Evolutionary conservation across 2,888 invertebrate species (phyloP).

Genomic region (Ormyrus labotus): DNA sequence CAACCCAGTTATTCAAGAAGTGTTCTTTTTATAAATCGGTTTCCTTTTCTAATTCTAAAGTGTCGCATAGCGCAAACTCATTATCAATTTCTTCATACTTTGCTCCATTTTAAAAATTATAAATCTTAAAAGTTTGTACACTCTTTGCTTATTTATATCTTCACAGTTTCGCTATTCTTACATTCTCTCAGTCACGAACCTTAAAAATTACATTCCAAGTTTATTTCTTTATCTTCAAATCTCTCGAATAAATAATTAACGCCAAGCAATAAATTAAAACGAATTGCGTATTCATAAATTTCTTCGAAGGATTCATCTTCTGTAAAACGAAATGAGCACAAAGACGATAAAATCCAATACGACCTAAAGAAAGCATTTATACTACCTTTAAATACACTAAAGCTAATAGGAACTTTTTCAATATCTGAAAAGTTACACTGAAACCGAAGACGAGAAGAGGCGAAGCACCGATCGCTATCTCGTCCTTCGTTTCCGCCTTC

Average conservation of each 20-base stretch:
- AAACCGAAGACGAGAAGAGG: too few relatives aligned
- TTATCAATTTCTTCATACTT: constrained; percentile 14
- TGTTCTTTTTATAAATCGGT: not conserved
- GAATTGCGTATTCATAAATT: not conserved
- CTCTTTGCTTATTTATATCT: constrained; percentile 23
- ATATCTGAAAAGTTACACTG: too few relatives aligned
- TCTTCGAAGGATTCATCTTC: too few relatives aligned
- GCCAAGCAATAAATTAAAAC: constrained; percentile 27
- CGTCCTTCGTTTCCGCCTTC: too few relatives aligned
- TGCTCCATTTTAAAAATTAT: constrained; percentile 15
- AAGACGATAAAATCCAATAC: too few relatives aligned
- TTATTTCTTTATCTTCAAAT: not conserved
- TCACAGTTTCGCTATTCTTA: not conserved
- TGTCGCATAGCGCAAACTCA: constrained; percentile 32
- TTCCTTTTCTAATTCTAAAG: not conserved
- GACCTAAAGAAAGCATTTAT: not conserved
- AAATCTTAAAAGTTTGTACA: constrained; percentile 15
- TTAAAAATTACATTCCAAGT: constrained; percentile 6
- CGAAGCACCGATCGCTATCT: too few relatives aligned
- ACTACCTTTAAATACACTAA: too few relatives aligned
- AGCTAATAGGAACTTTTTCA: too few relatives aligned
- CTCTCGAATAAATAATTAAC: not conserved
- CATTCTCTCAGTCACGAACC: not conserved
- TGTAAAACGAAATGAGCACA: too few relatives aligned
- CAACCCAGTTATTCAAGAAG: too few relatives aligned